Percentiles rank a stretch among this genome's conserved stretches.
These are phyloP conservation scores for Globia sparganii DNA, from an alignment of 2,888 invertebrate genomes.

Conservation along the genomic window DNA sequence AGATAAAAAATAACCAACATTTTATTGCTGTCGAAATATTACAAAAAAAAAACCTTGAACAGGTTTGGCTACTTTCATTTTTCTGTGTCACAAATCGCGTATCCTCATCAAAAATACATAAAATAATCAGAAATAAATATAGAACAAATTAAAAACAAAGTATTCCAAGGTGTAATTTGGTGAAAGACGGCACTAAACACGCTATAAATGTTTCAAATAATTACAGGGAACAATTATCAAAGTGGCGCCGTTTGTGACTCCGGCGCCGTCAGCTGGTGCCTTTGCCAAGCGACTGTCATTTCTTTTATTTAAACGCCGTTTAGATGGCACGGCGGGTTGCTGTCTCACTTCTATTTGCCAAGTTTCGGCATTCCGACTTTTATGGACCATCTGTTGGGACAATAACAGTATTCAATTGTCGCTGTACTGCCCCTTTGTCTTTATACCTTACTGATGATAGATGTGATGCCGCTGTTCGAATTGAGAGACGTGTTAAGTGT, in stretches of 20 bases:
- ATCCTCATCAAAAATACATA: conserved; percentile 35
- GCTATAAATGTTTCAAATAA: conserved; percentile 79
- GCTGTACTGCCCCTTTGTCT: conserved; percentile 73
- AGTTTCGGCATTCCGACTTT: conserved; percentile 83
- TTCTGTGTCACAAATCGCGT: not conserved
- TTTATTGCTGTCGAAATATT: not conserved
- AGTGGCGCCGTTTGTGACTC: conserved; percentile 74
- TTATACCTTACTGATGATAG: conserved; percentile 62
- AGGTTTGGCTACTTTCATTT: not conserved
- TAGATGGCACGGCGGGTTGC: conserved; percentile 70
- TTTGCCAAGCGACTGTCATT: conserved; percentile 75
- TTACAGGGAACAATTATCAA: conserved; percentile 80
- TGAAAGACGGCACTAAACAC: conserved; percentile 74
- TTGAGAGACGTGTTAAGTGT: conserved; percentile 7
- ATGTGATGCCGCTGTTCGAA: conserved; percentile 37
- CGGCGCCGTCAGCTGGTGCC: conserved; percentile 78
- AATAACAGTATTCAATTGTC: conserved; percentile 68
- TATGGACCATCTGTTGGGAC: conserved; percentile 80
- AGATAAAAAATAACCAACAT: not conserved
- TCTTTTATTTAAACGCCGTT: conserved; percentile 76
- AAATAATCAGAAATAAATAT: conserved; percentile 44
- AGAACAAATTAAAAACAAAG: conserved; percentile 66
- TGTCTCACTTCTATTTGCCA: conserved; percentile 75
- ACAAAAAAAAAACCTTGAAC: not conserved
- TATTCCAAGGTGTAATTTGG: conserved; percentile 72